Base-by-base conservation (phyloP, 2,113 vertebrate genomes). In the Dunckerocampus dactyliophorus region DNA sequence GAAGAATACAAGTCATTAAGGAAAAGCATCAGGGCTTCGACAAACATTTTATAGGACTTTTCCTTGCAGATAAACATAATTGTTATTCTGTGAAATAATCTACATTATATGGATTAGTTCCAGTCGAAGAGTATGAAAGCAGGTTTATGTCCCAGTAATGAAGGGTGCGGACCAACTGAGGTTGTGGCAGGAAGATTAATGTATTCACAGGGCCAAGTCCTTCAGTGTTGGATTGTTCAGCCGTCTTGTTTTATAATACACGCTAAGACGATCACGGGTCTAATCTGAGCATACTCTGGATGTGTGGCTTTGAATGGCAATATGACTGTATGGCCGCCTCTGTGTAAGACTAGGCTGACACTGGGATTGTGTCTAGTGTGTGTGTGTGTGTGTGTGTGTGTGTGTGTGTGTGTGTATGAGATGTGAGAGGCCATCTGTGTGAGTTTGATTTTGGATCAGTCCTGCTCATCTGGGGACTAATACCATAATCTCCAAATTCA, bases 401-500 rank as follows among this genome's bases (percentile, higher is more conserved):
- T 63, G 69, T 62, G 63, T 75, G 59, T 75, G 43, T 57, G 64
- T 51, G 67, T 39, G 53, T 53, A 56, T 57, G 55, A 60, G 63
- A 47, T 50, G 56, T 55, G 71, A 73, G 67, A 66, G 72, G 57
- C 71, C 34, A 69, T 80, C 73, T 81, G 77, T 82, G 77, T 85
- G 85, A 83, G 83, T 87, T 85, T 84, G 86, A 85, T 80, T 89
- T 83, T 67, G 85, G 85, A 87, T 88, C 81, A 87, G 81, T 77
- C 83, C 79, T 82, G 82, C 83, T 88, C 85, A 87, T 86, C 86
- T 88, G 81, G 65, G 83, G 79, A 74, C 86, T 89, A 85, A 89
- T 87, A 85, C 86, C 72, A 81, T 89, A 89, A 89, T 88, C 86
- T 83, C 71, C 57, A 79, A 89, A 88, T 85, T 82, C 84, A 85